A percentile compares a stretch with the other conserved stretches of the same genome.
Conservation (phyloP, 1,140 invertebrate species). For the Drusus annulatus region DNA sequence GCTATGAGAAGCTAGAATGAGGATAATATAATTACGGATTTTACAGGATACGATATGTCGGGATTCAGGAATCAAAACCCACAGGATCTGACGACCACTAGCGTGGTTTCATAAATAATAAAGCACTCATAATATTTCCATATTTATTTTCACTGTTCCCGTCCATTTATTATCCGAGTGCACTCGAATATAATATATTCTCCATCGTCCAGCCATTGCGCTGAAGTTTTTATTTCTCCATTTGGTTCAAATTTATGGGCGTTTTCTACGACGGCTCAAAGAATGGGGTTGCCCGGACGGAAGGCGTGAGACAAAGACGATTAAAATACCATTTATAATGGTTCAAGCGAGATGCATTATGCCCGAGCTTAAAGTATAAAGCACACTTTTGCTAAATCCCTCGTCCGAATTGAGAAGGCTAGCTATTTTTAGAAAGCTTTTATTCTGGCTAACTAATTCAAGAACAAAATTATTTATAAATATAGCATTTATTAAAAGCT, state of each 20-base stretch:
- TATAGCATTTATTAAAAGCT: too few species aligned
- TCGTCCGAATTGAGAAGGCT: too few species aligned
- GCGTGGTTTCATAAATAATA: too few species aligned
- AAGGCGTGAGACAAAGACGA: slow-evolving; percentile 5
- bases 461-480: too few species aligned
- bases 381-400: neutral
- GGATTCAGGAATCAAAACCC: too few species aligned
- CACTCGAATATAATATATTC: slow-evolving; percentile 6
- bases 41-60: too few species aligned
- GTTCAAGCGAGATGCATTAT: neutral
- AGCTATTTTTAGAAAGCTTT: too few species aligned
- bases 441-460: too few species aligned
- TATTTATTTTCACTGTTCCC: slow-evolving; percentile 2
- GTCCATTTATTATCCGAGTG: slow-evolving; percentile 27
- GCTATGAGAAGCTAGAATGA: too few species aligned
- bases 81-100: too few species aligned
- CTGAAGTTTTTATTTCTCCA: slow-evolving; percentile 28
- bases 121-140: neutral
- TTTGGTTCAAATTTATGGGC: slow-evolving; percentile 19
- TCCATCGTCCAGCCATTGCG: neutral
- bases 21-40: too few species aligned
- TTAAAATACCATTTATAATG: slow-evolving; percentile 14
- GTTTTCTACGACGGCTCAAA: neutral
- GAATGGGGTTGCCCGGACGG: neutral
- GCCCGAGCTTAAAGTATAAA: neutral